Conservation (phyloP, 1,140 invertebrate genomes). For the Camponotus floridanus region DNA sequence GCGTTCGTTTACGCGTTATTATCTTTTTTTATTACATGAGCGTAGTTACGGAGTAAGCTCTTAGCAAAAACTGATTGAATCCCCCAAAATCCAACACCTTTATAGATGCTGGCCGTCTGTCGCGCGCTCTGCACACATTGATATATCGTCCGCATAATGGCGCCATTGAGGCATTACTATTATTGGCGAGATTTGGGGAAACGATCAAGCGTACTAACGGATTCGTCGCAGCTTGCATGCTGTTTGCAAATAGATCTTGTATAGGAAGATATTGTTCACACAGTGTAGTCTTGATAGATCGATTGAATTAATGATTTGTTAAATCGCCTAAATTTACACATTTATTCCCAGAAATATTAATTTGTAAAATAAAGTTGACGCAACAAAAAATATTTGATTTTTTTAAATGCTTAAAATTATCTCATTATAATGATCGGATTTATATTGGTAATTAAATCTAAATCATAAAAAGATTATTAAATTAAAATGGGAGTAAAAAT, state of each 20-base stretch:
- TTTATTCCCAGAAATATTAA: conserved; percentile 21
- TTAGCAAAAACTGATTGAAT: conserved; percentile 77
- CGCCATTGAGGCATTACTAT: conserved; percentile 83
- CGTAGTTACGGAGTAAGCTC: conserved; percentile 45
- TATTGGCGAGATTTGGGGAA: conserved; percentile 85
- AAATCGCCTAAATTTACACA: background rate
- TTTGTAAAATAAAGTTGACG: background rate
- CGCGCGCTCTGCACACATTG: conserved; percentile 80
- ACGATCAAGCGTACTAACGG: conserved; percentile 82
- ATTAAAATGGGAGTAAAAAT: no score
- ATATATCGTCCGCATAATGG: conserved; percentile 83
- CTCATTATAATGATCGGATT: background rate
- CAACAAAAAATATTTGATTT: background rate
- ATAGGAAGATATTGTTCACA: conserved; percentile 80
- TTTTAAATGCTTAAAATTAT: background rate
- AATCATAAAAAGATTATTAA: background rate
- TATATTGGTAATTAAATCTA: background rate
- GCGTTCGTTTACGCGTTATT: conserved; percentile 24
- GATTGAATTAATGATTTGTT: conserved; percentile 14
- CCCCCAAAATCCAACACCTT: conserved; percentile 81
- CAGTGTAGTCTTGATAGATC: conserved; percentile 45
- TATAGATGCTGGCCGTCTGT: conserved; percentile 76
- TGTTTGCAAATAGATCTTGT: conserved; percentile 85
- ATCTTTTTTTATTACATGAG: conserved; percentile 42
- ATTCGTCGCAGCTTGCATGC: conserved; percentile 85